A percentile compares a stretch with the other conserved stretches of the same genome.
Conservation (phyloP, 2,113 vertebrate species). For the Laterallus jamaicensis region DNA sequence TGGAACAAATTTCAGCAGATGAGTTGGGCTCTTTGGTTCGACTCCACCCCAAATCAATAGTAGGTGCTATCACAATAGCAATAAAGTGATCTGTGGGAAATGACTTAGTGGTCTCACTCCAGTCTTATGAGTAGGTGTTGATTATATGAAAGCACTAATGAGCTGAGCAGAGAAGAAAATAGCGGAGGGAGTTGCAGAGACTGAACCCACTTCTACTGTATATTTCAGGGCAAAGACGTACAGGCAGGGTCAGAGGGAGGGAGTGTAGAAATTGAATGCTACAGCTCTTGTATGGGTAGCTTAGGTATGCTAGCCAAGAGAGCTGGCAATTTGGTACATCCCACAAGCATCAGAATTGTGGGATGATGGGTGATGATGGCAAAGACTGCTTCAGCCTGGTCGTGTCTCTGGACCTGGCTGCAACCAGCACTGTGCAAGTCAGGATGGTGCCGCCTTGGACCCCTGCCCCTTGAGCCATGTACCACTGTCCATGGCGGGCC, state of each 20-base stretch:
- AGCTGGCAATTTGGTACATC: not conserved
- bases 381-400: not conserved
- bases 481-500: accelerated
- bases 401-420: not conserved
- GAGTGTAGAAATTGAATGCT: not conserved
- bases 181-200: not conserved
- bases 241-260: not conserved
- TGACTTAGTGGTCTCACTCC: not conserved
- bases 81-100: not conserved
- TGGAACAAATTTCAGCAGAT: slow-evolving; percentile 15
- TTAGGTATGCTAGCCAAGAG: not conserved
- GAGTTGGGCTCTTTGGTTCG: not conserved
- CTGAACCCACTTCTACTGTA: not conserved
- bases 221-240: not conserved
- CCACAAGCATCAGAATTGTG: not conserved
- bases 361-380: not conserved
- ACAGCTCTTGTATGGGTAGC: not conserved
- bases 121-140: not conserved
- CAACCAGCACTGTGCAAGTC: not conserved
- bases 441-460: not conserved
- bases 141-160: not conserved
- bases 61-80: not conserved
- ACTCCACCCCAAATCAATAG: not conserved
- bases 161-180: not conserved
- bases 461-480: not conserved